phyloP scores from a whole-genome alignment of 2,888 invertebrate genomes.

The Argynnis bischoffii region DNA sequence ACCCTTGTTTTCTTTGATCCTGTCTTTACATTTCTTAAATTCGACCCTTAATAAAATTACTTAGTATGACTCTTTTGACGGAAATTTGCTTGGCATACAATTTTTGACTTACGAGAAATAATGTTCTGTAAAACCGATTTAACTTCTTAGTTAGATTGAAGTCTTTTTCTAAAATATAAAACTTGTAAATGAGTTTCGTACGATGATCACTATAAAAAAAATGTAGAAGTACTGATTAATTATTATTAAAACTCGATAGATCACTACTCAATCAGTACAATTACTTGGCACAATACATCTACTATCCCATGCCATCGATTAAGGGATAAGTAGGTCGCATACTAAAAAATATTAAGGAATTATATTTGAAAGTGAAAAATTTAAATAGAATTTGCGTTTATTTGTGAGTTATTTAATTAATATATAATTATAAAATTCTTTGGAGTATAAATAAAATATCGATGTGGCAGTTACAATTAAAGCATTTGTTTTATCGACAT shows the following conservation, averaged over 20 bases:
- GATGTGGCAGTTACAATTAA: constrained; percentile 29
- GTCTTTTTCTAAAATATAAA: too few relatives aligned
- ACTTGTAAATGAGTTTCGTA: background rate
- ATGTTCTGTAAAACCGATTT: too few relatives aligned
- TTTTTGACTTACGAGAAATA: too few relatives aligned
- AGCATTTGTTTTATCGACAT: constrained; percentile 24
- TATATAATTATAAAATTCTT: constrained; percentile 32
- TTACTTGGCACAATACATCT: constrained; percentile 63
- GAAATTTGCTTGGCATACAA: too few relatives aligned
- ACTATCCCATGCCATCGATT: constrained; percentile 62
- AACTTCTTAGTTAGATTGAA: too few relatives aligned
- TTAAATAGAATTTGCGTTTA: background rate
- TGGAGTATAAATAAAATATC: constrained; percentile 31
- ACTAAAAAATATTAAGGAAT: constrained; percentile 34
- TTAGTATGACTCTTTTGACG: too few relatives aligned
- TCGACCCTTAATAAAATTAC: too few relatives aligned
- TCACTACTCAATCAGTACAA: constrained; percentile 29
- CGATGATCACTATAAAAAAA: background rate
- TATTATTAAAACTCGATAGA: constrained; percentile 39
- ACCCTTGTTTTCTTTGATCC: too few relatives aligned
- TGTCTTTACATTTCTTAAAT: too few relatives aligned
- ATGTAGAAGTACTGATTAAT: background rate
- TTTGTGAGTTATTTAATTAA: constrained; percentile 12
- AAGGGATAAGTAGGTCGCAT: constrained; percentile 64
- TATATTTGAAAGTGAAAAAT: constrained; percentile 8